These are phyloP conservation scores for Rhopilema esculentum DNA, from an alignment of 30 jellyfish, hydroid and myxozoan genomes.

Conservation along the genomic window DNA sequence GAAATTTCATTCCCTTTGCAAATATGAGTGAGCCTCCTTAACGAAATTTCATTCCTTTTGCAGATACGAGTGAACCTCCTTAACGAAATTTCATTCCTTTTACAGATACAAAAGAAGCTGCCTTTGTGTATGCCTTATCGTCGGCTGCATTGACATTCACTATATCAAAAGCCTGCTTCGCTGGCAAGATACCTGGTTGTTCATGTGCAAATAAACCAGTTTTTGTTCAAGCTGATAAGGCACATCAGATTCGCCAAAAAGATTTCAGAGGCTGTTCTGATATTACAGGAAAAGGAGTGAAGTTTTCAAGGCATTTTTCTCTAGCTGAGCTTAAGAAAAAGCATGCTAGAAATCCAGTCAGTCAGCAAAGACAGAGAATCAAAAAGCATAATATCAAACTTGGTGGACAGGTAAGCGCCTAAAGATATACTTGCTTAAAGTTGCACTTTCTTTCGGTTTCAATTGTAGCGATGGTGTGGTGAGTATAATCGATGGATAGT, in stretches of 20 bases:
- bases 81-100: too few species aligned
- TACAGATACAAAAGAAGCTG: conserved; percentile 94
- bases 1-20: too few species aligned
- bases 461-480: too few species aligned
- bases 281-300: conserved; percentile 57
- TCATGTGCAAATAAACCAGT: conserved; percentile 75
- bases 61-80: too few species aligned
- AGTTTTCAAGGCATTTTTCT: conserved; percentile 80
- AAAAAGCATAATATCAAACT: conserved; percentile 82
- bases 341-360: conserved; percentile 48
- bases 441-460: too few species aligned
- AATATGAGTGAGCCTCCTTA: too few species aligned
- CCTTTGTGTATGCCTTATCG: conserved; percentile 84
- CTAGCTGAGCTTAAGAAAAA: conserved; percentile 78
- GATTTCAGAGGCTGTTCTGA: conserved; percentile 91
- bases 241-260: conserved; percentile 51
- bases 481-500: too few species aligned
- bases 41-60: too few species aligned
- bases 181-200: conserved; percentile 89
- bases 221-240: conserved; percentile 63
- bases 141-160: conserved; percentile 91
- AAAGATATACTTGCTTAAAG: not conserved
- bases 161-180: conserved; percentile 82
- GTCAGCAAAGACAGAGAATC: conserved; percentile 58
- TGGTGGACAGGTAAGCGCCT: conserved; percentile 78